Conservation (phyloP, 1,140 invertebrate species). For the Capitella teleta region DNA sequence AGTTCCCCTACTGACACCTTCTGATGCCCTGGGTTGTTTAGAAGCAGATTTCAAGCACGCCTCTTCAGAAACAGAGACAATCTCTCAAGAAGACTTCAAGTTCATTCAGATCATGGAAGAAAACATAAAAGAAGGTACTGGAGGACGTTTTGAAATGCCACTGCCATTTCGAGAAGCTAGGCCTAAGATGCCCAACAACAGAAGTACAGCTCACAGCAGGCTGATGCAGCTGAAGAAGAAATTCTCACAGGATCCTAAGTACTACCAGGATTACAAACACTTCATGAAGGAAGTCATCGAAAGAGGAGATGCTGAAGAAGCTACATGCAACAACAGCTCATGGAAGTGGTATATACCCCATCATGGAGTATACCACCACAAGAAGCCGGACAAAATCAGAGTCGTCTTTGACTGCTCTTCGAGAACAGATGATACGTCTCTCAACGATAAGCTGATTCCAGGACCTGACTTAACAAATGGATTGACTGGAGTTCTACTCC, state of each 20-base stretch:
- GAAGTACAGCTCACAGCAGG: not conserved
- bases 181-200: conserved; percentile 5
- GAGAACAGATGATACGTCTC: conserved; percentile 15
- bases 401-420: conserved; percentile 19
- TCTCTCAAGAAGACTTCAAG: too few species aligned
- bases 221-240: not conserved
- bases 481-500: conserved; percentile 17
- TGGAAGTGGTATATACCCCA: conserved; percentile 20
- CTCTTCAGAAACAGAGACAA: too few species aligned
- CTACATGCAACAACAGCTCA: not conserved
- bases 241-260: not conserved
- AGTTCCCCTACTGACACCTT: too few species aligned
- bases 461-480: conserved; percentile 35
- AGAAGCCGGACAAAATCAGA: conserved; percentile 15
- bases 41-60: too few species aligned
- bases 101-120: too few species aligned
- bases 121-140: too few species aligned
- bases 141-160: too few species aligned
- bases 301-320: not conserved
- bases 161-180: not conserved
- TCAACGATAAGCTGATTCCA: conserved; percentile 19
- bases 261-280: not conserved
- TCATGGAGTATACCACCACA: conserved; percentile 15
- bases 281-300: conserved; percentile 1
- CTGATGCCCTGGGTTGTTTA: too few species aligned